Conservation (phyloP, 2,888 invertebrate species). For the Pristionchus maxplancki region DNA sequence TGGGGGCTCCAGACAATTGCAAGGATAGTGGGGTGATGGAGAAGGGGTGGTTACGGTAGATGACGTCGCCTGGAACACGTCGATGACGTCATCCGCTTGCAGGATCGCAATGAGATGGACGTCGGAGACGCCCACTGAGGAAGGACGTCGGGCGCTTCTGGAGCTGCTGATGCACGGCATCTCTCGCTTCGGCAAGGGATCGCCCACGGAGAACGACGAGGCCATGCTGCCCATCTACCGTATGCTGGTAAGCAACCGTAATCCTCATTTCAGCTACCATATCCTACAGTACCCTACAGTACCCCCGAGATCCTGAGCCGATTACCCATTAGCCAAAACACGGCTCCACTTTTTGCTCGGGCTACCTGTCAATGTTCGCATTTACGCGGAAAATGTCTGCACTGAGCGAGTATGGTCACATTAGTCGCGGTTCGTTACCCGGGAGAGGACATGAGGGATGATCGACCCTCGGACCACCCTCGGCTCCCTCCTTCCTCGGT, state of each 20-base stretch:
- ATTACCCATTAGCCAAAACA: background rate
- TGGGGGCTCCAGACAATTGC: background rate
- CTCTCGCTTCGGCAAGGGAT: slow-evolving; percentile 45
- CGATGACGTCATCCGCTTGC: background rate
- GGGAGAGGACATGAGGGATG: slow-evolving; percentile 20
- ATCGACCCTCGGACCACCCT: slow-evolving; percentile 17
- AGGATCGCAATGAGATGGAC: slow-evolving; percentile 43
- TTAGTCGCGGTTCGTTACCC: slow-evolving; percentile 17
- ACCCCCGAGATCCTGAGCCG: background rate
- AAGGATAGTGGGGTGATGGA: background rate
- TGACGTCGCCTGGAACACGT: background rate
- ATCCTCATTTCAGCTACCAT: no score
- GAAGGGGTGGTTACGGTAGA: background rate
- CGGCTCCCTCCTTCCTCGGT: slow-evolving; percentile 8
- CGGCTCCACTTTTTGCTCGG: background rate
- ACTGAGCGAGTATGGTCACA: background rate
- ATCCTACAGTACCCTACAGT: background rate
- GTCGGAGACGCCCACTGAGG: slow-evolving; percentile 33
- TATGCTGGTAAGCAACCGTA: slow-evolving; percentile 51
- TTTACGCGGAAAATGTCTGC: background rate
- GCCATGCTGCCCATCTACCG: slow-evolving; percentile 54
- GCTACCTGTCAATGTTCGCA: background rate
- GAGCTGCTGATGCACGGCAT: slow-evolving; percentile 33
- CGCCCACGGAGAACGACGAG: slow-evolving; percentile 53
- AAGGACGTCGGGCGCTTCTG: slow-evolving; percentile 6